These are phyloP conservation scores for Ondatra zibethicus DNA, from an alignment of 2,113 vertebrate genomes.

Conservation along the genomic window DNA sequence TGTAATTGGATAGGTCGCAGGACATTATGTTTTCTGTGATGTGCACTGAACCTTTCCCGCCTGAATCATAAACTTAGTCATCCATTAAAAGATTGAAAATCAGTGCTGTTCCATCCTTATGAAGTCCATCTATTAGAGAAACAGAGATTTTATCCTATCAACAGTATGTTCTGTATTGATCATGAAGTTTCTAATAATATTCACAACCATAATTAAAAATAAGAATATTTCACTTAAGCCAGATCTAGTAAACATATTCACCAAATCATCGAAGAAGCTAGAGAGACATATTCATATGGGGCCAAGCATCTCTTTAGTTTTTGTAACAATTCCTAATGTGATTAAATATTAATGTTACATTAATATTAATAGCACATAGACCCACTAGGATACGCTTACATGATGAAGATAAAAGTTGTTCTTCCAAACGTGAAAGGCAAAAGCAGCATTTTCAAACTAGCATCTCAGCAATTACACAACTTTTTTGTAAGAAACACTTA, in stretches of 20 bases:
- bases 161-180: neutral
- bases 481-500: neutral
- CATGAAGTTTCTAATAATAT: neutral
- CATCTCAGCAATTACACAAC: neutral
- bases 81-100: conserved; percentile 1
- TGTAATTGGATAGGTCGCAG: neutral
- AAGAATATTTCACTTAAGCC: neutral
- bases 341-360: conserved; percentile 1
- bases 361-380: neutral
- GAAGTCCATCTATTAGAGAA: neutral
- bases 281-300: neutral
- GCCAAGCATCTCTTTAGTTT: neutral
- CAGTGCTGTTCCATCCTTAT: neutral
- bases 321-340: neutral
- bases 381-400: neutral
- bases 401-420: neutral
- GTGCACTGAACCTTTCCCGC: neutral
- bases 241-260: neutral
- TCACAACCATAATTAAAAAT: neutral
- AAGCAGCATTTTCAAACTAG: neutral
- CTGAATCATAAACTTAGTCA: neutral
- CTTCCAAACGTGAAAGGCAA: neutral
- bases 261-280: neutral
- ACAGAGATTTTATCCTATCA: neutral
- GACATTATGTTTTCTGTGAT: neutral